Percentiles rank a stretch among this genome's conserved stretches.
Conservation (phyloP, 2,797 vertebrate genomes). For the Acanthis flammea region DNA sequence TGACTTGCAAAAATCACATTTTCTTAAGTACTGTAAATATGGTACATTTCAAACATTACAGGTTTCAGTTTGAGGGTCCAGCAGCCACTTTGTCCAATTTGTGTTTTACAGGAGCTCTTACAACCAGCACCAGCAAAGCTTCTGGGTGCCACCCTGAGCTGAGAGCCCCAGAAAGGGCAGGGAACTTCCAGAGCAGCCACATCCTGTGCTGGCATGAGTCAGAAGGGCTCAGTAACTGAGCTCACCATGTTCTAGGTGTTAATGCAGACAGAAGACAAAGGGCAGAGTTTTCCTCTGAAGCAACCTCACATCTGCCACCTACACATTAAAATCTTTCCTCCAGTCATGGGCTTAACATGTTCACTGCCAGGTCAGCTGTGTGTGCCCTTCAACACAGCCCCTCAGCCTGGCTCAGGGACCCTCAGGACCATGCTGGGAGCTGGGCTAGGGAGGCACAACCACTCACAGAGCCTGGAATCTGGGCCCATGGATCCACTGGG, state of each 20-base stretch:
- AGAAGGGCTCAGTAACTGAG: not conserved
- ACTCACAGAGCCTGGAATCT: not conserved
- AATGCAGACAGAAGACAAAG: not conserved
- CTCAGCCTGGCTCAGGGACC: not conserved
- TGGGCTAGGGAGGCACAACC: not conserved
- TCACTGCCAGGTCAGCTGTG: not conserved
- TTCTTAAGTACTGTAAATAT: not conserved
- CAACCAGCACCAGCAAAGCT: not conserved
- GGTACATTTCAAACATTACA: not conserved
- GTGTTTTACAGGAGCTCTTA: not conserved
- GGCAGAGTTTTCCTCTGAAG: not conserved
- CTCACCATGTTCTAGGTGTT: not conserved
- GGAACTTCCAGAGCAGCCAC: not conserved
- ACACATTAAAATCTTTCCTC: not conserved
- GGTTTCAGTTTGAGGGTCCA: not conserved
- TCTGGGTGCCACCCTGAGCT: not conserved
- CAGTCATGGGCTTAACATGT: not conserved
- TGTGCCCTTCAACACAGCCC: not conserved
- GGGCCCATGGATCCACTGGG: not conserved
- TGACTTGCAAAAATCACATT: slow-evolving; percentile 26
- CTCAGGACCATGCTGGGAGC: fast-evolving
- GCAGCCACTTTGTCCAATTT: not conserved
- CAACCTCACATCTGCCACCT: not conserved
- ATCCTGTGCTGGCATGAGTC: not conserved
- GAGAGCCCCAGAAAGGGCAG: not conserved